phyloP scores from a whole-genome alignment of 2,113 vertebrate genomes.

The Paramormyrops kingsleyae region DNA sequence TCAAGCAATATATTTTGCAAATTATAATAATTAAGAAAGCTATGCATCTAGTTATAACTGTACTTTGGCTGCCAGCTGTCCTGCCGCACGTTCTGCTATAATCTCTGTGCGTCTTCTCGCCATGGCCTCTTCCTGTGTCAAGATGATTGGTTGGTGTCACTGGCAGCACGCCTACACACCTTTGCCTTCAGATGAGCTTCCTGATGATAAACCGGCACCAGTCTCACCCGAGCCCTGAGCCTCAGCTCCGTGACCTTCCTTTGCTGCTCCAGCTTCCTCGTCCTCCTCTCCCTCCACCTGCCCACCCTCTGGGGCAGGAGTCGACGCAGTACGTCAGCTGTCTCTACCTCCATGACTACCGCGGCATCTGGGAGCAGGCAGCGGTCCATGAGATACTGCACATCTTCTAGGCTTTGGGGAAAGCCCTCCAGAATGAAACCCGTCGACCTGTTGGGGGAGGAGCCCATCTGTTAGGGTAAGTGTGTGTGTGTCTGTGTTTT shows the following conservation, averaged over 20 bases:
- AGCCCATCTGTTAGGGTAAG: neutral
- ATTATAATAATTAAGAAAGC: neutral
- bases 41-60: neutral
- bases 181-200: neutral
- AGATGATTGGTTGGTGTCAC: neutral
- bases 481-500: neutral
- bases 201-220: neutral
- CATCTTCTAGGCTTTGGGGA: conserved; percentile 67
- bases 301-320: conserved; percentile 64
- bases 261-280: conserved; percentile 50
- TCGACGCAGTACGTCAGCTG: conserved; percentile 61
- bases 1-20: neutral
- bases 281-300: conserved; percentile 64
- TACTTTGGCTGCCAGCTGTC: conserved; percentile 49
- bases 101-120: conserved; percentile 77
- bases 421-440: conserved; percentile 93
- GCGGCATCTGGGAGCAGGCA: conserved; percentile 76
- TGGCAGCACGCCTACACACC: neutral
- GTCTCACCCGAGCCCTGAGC: conserved; percentile 63
- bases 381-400: conserved; percentile 62
- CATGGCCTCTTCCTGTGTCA: conserved; percentile 65
- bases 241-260: conserved; percentile 61
- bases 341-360: conserved; percentile 63
- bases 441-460: conserved; percentile 64
- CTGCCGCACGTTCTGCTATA: conserved; percentile 50